Percentiles rank a stretch among this genome's conserved stretches.
Evolutionary conservation across 2,888 invertebrate species (phyloP).

Genomic region (Aelia acuminata): DNA sequence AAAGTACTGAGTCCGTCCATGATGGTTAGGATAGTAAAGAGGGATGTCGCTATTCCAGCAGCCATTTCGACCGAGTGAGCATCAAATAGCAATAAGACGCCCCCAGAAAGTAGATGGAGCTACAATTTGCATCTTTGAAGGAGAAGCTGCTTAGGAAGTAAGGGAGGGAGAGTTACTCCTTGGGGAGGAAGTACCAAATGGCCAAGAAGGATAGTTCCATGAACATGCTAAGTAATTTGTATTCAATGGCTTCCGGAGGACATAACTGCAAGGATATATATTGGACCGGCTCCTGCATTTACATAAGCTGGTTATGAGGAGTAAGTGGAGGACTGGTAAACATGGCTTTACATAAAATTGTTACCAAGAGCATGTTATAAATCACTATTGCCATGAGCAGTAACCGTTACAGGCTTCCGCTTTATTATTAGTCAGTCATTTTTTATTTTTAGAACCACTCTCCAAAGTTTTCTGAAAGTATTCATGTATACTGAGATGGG

Average conservation of each 20-base stretch:
- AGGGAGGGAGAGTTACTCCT: not conserved
- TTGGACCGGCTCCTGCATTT: not conserved
- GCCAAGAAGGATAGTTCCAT: constrained; percentile 2
- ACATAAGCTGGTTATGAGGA: not conserved
- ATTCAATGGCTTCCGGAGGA: constrained; percentile 14
- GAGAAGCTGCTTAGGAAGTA: not conserved
- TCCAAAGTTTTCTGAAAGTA: not conserved
- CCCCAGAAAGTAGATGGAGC: not conserved
- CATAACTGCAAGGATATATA: constrained; percentile 17
- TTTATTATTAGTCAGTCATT: not conserved
- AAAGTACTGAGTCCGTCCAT: not conserved
- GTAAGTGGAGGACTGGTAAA: not conserved
- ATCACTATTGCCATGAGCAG: not conserved
- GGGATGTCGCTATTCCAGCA: not conserved
- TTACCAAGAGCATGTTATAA: not conserved
- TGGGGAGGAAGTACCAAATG: not conserved
- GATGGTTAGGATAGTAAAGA: not conserved
- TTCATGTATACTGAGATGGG: not conserved
- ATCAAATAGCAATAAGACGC: not conserved
- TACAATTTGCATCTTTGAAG: not conserved
- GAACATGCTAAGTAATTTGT: not conserved
- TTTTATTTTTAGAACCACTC: not conserved
- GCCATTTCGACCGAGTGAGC: not conserved
- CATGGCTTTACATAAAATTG: not conserved
- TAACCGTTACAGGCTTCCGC: not conserved